phyloP scores from a whole-genome alignment of 2,113 vertebrate species.

The Nansenia antarctica region DNA sequence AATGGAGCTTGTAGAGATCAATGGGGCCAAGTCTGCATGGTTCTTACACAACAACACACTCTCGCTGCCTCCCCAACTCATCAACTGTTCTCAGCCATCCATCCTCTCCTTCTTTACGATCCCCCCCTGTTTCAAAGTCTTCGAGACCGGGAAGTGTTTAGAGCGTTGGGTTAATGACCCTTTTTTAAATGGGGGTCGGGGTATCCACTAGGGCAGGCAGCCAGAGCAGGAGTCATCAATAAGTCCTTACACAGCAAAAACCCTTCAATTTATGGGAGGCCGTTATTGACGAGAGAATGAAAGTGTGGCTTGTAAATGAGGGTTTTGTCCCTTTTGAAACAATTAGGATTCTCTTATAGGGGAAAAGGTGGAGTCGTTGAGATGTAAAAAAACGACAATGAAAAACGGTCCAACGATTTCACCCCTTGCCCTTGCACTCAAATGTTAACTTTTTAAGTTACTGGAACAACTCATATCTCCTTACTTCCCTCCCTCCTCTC shows the following conservation, averaged over 20 bases:
- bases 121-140: background rate
- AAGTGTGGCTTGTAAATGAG: background rate
- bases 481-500: background rate
- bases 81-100: background rate
- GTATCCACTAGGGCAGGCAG: too few relatives aligned
- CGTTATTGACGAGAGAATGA: background rate
- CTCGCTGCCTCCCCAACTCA: background rate
- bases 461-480: background rate
- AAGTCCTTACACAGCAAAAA: background rate
- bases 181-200: too few relatives aligned
- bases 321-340: background rate
- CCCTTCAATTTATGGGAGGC: background rate
- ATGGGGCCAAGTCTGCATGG: background rate
- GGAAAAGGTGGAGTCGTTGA: background rate
- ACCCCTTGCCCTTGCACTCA: background rate
- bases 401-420: background rate
- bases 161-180: background rate
- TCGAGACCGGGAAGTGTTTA: background rate
- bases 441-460: background rate
- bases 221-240: constrained; percentile 1
- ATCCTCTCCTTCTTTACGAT: background rate
- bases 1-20: background rate
- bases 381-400: background rate
- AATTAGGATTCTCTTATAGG: background rate
- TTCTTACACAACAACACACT: background rate